Conservation (phyloP, 2,797 vertebrate genomes). For the Brachyalestes nurse region DNA sequence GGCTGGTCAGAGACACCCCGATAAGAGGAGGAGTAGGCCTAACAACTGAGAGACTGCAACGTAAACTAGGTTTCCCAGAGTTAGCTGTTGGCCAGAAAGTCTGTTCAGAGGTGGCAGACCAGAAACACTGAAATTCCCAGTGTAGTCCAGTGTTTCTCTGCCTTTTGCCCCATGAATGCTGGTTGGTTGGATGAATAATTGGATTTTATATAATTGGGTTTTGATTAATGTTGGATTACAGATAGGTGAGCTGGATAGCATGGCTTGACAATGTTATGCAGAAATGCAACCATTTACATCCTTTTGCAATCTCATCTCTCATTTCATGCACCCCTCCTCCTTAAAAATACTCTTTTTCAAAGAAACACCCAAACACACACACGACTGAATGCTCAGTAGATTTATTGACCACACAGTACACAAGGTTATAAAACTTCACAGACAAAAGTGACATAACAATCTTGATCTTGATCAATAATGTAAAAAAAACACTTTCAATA, state of each 20-base stretch:
- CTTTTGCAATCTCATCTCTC: too few relatives aligned
- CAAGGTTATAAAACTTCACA: not conserved
- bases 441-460: not conserved
- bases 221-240: too few relatives aligned
- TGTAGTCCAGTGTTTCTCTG: not conserved
- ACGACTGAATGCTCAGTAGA: slow-evolving; percentile 35
- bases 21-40: not conserved
- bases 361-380: not conserved
- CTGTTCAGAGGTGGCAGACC: not conserved
- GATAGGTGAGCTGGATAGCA: too few relatives aligned
- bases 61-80: not conserved
- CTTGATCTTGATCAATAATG: not conserved
- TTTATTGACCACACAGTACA: not conserved
- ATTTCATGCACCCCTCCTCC: too few relatives aligned
- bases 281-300: too few relatives aligned
- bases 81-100: not conserved
- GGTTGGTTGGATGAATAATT: too few relatives aligned
- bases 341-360: not conserved
- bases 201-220: too few relatives aligned
- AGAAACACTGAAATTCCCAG: not conserved
- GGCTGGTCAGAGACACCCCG: too few relatives aligned
- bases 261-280: too few relatives aligned
- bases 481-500: slow-evolving; percentile 29
- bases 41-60: not conserved
- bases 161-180: too few relatives aligned